Percentiles rank a stretch among this genome's conserved stretches.
Evolutionary conservation across 2,113 vertebrate species (phyloP).

Genomic region (Dermatemys mawii): DNA sequence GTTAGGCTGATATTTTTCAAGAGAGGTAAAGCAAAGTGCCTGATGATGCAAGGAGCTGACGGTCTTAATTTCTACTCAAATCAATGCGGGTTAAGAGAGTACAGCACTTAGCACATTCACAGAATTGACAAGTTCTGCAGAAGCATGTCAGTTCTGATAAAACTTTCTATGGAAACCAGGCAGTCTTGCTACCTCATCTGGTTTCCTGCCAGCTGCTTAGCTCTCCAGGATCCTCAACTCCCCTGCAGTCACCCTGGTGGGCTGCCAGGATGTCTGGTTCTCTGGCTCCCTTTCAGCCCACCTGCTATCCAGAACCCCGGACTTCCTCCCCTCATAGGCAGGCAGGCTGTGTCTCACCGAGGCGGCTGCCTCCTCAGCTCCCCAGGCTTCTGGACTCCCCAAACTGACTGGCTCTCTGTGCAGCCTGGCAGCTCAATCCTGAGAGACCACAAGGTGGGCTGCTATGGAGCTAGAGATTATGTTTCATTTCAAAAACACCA

Average conservation of each 20-base stretch:
- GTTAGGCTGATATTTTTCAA: not conserved
- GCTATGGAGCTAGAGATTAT: not conserved
- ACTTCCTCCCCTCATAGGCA: no score
- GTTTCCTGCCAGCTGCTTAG: not conserved
- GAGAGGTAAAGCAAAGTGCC: accelerated
- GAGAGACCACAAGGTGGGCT: not conserved
- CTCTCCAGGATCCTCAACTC: not conserved
- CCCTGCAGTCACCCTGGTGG: not conserved
- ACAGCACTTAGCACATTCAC: not conserved
- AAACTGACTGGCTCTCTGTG: no score
- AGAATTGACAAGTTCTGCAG: not conserved
- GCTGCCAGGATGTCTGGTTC: not conserved
- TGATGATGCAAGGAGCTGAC: not conserved
- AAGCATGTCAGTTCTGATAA: not conserved
- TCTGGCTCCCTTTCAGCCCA: not conserved
- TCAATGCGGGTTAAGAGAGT: not conserved
- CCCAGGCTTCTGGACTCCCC: no score
- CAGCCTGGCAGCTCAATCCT: not conserved
- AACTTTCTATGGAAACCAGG: no score
- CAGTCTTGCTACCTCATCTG: no score
- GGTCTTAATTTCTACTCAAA: not conserved
- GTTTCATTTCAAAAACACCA: not conserved
- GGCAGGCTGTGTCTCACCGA: no score
- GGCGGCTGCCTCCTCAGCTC: no score
- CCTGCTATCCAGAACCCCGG: no score